phyloP scores from a whole-genome alignment of 1,140 invertebrate genomes.

The Aphaenogaster ashmeadi region DNA sequence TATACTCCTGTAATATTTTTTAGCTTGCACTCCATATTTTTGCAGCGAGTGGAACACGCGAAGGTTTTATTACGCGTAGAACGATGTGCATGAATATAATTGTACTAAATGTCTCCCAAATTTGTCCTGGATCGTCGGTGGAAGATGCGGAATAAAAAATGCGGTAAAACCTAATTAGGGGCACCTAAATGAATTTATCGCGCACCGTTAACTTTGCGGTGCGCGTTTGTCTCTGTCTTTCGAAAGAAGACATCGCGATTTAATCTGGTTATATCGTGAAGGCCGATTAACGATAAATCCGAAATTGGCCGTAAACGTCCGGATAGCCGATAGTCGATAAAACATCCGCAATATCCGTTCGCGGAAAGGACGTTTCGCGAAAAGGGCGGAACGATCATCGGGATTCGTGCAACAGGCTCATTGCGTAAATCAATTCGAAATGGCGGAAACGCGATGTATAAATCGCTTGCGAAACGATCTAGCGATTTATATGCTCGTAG shows the following conservation, averaged over 20 bases:
- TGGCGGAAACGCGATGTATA: conserved; percentile 74
- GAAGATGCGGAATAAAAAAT: not conserved
- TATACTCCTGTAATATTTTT: not conserved
- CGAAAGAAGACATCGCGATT: conserved; percentile 61
- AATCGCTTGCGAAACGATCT: conserved; percentile 73
- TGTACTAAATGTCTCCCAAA: not conserved
- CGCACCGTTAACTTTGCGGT: conserved; percentile 15
- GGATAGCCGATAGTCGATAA: conserved; percentile 65
- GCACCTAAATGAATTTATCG: conserved; percentile 42
- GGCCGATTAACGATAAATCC: conserved; percentile 76
- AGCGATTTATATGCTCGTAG: conserved; percentile 76
- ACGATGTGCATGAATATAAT: not conserved
- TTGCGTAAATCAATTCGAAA: conserved; percentile 80
- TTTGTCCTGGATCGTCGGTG: not conserved
- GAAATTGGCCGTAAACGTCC: conserved; percentile 71
- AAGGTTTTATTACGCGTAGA: conserved; percentile 19
- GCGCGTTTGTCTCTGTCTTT: conserved; percentile 28
- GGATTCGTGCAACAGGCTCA: conserved; percentile 59
- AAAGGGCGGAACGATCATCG: conserved; percentile 53
- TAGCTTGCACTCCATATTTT: not conserved
- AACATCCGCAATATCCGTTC: conserved; percentile 67
- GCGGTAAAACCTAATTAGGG: conserved; percentile 44
- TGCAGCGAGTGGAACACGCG: not conserved
- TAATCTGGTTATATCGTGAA: conserved; percentile 60
- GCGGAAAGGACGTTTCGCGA: conserved; percentile 61